Evolutionary conservation across 2,888 invertebrate species (phyloP).

Genomic region (Dolichomitus sp.): DNA sequence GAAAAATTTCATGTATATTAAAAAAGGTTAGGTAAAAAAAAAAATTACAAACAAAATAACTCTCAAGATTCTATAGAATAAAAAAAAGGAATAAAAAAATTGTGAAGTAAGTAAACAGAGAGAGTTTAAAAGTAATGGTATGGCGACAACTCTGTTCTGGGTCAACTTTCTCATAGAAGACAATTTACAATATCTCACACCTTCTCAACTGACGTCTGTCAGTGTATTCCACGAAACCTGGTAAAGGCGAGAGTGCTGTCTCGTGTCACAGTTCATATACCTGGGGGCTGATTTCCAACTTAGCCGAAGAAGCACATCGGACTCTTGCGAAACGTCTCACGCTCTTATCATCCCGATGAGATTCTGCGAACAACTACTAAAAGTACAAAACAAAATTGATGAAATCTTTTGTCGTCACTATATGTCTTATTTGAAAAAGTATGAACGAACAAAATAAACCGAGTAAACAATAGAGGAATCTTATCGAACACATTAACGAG

Average conservation of each 20-base stretch:
- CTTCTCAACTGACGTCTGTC: background rate
- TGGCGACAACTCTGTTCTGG: too few relatives aligned
- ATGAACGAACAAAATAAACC: background rate
- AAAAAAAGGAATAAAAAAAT: too few relatives aligned
- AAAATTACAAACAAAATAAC: too few relatives aligned
- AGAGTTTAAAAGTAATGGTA: too few relatives aligned
- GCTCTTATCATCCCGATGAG: background rate
- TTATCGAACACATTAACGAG: conserved; percentile 3
- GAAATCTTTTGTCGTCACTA: too few relatives aligned
- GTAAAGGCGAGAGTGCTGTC: conserved; percentile 61
- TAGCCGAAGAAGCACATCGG: conserved; percentile 6
- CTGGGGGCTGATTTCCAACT: conserved; percentile 12
- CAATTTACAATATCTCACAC: conserved; percentile 34
- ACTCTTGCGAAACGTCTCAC: conserved; percentile 26
- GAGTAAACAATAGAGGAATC: background rate
- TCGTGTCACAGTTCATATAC: conserved; percentile 55
- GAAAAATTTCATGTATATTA: too few relatives aligned
- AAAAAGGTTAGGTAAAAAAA: too few relatives aligned
- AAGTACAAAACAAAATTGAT: background rate
- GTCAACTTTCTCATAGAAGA: background rate
- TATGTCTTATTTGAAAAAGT: background rate
- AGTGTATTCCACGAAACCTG: conserved; percentile 28
- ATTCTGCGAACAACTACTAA: background rate
- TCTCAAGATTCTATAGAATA: too few relatives aligned
- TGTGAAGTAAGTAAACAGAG: too few relatives aligned